These are phyloP conservation scores for Clitarchus hookeri DNA, from an alignment of 2,888 invertebrate genomes.

Conservation along the genomic window DNA sequence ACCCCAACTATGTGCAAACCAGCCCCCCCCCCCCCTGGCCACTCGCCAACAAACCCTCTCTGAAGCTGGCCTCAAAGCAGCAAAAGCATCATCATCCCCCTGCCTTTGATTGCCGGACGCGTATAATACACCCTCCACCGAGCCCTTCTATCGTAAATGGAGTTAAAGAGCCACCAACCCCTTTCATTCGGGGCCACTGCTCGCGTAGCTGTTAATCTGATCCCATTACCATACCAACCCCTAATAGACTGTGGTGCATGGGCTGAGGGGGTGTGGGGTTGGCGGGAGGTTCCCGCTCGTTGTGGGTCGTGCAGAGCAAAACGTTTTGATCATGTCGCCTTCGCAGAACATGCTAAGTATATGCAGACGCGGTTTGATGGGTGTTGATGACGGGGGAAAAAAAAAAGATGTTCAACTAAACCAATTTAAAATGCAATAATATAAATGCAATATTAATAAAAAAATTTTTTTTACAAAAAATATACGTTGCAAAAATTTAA, in stretches of 20 bases:
- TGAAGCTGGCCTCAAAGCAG: not conserved
- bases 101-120: slow-evolving; percentile 21
- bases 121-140: slow-evolving; percentile 29
- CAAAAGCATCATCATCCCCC: not conserved
- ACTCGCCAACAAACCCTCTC: not conserved
- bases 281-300: not conserved
- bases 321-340: not conserved
- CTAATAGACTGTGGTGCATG: not conserved
- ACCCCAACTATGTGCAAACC: not conserved
- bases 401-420: too few species aligned
- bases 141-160: slow-evolving; percentile 28
- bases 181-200: slow-evolving; percentile 11
- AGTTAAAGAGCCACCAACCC: slow-evolving; percentile 31
- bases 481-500: too few species aligned
- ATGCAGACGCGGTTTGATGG: too few species aligned
- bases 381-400: too few species aligned
- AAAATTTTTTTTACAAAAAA: too few species aligned
- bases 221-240: slow-evolving; percentile 29
- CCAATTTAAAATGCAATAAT: too few species aligned
- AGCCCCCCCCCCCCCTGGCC: not conserved
- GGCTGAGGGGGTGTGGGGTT: too few species aligned
- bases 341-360: too few species aligned
- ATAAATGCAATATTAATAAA: too few species aligned
- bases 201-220: slow-evolving; percentile 31
- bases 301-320: not conserved